These are phyloP conservation scores for Vireo griseus DNA, from an alignment of 2,797 vertebrate species.

Conservation along the genomic window DNA sequence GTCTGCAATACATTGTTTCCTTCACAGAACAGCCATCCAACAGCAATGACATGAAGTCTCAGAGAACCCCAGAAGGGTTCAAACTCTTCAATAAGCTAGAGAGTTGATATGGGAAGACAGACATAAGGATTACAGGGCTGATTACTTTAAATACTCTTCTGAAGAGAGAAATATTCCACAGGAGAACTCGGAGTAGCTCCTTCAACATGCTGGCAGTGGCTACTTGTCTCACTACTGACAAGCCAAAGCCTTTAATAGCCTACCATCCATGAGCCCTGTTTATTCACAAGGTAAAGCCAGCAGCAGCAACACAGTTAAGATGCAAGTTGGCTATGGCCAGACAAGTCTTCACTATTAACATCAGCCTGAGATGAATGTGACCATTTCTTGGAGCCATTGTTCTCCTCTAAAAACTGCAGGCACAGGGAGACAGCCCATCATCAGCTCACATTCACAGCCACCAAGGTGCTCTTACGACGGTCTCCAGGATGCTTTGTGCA, in stretches of 20 bases:
- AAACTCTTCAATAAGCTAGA: background rate
- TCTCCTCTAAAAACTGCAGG: background rate
- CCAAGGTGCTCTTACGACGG: background rate
- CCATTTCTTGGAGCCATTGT: background rate
- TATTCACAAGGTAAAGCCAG: background rate
- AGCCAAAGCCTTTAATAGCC: background rate
- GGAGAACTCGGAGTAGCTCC: background rate
- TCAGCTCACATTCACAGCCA: background rate
- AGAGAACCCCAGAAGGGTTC: background rate
- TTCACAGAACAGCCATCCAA: background rate
- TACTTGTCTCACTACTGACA: background rate
- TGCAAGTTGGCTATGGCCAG: background rate
- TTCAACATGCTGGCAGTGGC: background rate
- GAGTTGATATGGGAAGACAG: background rate
- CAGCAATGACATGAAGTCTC: background rate
- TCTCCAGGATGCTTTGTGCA: background rate
- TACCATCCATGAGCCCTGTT: background rate
- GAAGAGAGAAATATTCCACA: background rate
- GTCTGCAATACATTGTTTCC: background rate
- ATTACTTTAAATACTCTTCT: background rate
- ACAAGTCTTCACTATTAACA: background rate
- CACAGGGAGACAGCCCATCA: background rate
- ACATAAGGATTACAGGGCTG: background rate
- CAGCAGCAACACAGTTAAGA: background rate
- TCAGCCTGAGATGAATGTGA: background rate